Percentiles rank a stretch among this genome's conserved stretches.
Evolutionary conservation across 2,888 invertebrate genomes (phyloP).

Genomic region (Agrotis segetum): DNA sequence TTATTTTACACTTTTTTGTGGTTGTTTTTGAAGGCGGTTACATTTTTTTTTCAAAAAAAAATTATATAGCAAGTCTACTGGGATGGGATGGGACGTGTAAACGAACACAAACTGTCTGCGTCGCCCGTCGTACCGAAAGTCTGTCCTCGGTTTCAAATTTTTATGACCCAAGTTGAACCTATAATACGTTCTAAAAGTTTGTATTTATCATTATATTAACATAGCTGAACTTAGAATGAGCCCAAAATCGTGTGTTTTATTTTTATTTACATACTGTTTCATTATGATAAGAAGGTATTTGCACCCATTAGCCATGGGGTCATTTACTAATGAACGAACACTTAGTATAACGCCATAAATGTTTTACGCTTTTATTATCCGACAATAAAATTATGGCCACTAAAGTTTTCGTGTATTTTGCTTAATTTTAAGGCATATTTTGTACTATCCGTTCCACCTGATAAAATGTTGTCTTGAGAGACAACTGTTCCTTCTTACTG

Average conservation of each 20-base stretch:
- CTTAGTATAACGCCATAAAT: background rate
- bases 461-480: no score
- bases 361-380: slow-evolving; percentile 16
- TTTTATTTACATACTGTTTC: slow-evolving; percentile 15
- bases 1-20: no score
- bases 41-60: no score
- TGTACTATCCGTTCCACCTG: no score
- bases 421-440: no score
- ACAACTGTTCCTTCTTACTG: no score
- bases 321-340: slow-evolving; percentile 37
- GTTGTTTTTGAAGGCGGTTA: no score
- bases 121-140: slow-evolving; percentile 43
- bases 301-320: slow-evolving; percentile 33
- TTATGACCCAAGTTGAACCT: slow-evolving; percentile 11
- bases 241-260: slow-evolving; percentile 29
- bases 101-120: slow-evolving; percentile 27
- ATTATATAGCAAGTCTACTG: slow-evolving; percentile 20
- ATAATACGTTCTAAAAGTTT: background rate
- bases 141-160: slow-evolving; percentile 17
- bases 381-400: background rate
- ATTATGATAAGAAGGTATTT: slow-evolving; percentile 27
- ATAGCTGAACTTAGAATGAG: slow-evolving; percentile 1
- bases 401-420: background rate
- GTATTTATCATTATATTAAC: background rate
- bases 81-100: slow-evolving; percentile 9